Percentiles rank a stretch among this genome's conserved stretches.
Conservation (phyloP, 2,888 invertebrate genomes). For the Scaeva pyrastri region DNA sequence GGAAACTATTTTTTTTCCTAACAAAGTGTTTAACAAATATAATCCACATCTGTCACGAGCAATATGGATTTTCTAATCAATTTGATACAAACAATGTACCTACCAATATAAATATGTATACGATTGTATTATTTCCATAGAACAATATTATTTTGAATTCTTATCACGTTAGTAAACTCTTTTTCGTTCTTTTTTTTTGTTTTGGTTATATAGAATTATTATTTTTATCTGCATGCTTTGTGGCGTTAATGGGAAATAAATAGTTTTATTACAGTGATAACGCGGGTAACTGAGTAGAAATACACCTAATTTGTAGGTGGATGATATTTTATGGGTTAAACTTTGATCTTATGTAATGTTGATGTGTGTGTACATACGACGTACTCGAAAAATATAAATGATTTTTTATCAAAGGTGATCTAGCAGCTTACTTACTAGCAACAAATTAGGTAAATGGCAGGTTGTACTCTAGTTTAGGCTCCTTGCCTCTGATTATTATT, state of each 20-base stretch:
- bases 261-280: constrained; percentile 54
- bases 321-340: constrained; percentile 9
- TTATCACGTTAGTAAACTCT: constrained; percentile 22
- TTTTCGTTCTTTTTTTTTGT: not conserved
- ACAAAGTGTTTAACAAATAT: constrained; percentile 2
- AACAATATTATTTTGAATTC: constrained; percentile 25
- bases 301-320: constrained; percentile 12
- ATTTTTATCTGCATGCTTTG: constrained; percentile 24
- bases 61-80: constrained; percentile 15
- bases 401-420: not conserved
- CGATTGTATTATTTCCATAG: not conserved
- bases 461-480: no score
- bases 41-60: not conserved
- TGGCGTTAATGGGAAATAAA: constrained; percentile 33
- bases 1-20: constrained; percentile 16
- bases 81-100: no score
- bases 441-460: not conserved
- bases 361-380: not conserved
- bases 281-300: not conserved
- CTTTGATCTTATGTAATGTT: constrained; percentile 17
- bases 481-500: no score
- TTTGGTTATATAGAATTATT: constrained; percentile 9
- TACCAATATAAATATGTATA: not conserved
- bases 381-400: not conserved
- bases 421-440: not conserved